phyloP scores from a whole-genome alignment of 2,797 vertebrate species.

The Rhodeus uyekii region DNA sequence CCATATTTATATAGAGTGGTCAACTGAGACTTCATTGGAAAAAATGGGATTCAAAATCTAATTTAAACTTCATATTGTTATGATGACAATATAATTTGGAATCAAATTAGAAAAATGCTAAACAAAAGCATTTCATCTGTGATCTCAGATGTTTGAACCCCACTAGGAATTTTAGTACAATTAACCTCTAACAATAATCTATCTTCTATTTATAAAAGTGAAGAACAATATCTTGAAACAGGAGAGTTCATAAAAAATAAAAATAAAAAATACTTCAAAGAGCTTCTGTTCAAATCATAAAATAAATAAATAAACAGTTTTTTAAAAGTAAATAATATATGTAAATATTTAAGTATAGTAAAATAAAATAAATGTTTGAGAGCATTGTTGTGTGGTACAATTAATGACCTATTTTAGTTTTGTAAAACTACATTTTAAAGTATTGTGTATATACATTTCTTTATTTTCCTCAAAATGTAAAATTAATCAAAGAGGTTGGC shows the following conservation, averaged over 20 bases:
- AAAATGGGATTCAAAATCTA: neutral
- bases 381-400: too few species aligned
- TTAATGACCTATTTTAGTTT: too few species aligned
- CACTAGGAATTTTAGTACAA: neutral
- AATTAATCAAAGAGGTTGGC: too few species aligned
- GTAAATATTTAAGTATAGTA: neutral
- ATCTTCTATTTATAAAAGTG: neutral
- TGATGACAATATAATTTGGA: neutral
- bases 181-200: neutral
- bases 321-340: neutral
- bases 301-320: neutral
- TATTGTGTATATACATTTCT: too few species aligned
- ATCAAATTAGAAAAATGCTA: neutral
- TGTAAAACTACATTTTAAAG: too few species aligned
- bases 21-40: neutral
- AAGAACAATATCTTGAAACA: neutral
- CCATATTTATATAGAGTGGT: neutral
- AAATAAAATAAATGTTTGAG: neutral
- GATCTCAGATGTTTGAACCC: neutral
- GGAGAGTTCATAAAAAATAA: too few species aligned
- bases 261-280: too few species aligned
- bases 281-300: neutral
- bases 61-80: conserved; percentile 5
- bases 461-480: too few species aligned
- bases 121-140: neutral